These are phyloP conservation scores for Pheosia tremula DNA, from an alignment of 2,888 invertebrate species.

Conservation along the genomic window DNA sequence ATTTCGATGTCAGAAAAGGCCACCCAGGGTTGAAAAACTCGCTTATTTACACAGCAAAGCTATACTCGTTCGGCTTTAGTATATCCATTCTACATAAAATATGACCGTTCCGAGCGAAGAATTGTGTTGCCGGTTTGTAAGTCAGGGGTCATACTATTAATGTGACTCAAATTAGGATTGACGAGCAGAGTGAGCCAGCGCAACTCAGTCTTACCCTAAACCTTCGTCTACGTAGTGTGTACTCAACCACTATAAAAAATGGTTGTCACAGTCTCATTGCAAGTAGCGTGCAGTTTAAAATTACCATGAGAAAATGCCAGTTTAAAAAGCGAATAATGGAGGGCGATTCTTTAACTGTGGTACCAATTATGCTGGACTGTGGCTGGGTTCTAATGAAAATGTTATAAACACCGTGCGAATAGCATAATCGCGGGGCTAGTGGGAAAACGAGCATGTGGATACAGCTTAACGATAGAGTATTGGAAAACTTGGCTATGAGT, in stretches of 20 bases:
- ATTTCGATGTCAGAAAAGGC: too few relatives aligned
- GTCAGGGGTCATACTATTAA: too few relatives aligned
- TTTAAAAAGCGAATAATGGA: conserved; percentile 52
- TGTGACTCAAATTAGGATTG: too few relatives aligned
- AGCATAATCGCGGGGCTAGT: conserved; percentile 56
- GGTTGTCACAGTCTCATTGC: conserved; percentile 13
- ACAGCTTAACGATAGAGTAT: conserved; percentile 10
- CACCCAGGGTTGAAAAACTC: too few relatives aligned
- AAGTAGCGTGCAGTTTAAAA: conserved; percentile 35
- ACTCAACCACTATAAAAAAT: background rate
- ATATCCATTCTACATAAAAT: too few relatives aligned
- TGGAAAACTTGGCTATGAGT: conserved; percentile 2
- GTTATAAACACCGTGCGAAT: conserved; percentile 60
- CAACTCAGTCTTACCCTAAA: background rate
- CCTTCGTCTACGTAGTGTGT: background rate
- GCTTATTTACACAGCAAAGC: too few relatives aligned
- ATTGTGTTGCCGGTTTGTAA: too few relatives aligned
- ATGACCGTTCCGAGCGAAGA: too few relatives aligned
- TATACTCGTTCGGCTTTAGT: too few relatives aligned
- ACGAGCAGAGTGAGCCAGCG: background rate
- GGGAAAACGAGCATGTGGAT: conserved; percentile 61
- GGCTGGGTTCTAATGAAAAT: conserved; percentile 63
- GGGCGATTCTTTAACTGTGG: conserved; percentile 47
- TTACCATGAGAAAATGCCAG: conserved; percentile 48
- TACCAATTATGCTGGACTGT: conserved; percentile 55